Percentiles rank a stretch among this genome's conserved stretches.
Conservation (phyloP, 2,888 invertebrate species). For the Hymenopus coronatus region DNA sequence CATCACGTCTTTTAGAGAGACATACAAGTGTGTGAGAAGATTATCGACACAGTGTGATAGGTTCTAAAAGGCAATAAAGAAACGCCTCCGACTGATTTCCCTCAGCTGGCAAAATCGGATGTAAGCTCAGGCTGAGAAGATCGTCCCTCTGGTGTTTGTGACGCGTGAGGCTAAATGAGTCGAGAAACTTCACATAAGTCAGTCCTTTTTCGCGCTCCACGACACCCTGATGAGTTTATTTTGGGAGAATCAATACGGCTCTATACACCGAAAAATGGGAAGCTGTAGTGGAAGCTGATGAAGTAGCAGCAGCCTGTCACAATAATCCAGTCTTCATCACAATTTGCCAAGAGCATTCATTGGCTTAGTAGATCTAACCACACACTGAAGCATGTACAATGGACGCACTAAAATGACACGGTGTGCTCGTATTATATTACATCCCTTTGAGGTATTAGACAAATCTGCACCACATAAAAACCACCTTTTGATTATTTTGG, state of each 20-base stretch:
- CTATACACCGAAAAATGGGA: neutral
- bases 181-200: neutral
- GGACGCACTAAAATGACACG: too few species aligned
- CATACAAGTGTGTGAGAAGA: too few species aligned
- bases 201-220: neutral
- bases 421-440: too few species aligned
- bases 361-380: too few species aligned
- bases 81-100: neutral
- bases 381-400: too few species aligned
- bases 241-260: neutral
- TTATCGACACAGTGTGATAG: too few species aligned
- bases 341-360: too few species aligned
- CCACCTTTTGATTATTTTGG: too few species aligned
- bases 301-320: neutral
- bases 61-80: neutral
- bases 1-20: too few species aligned
- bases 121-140: neutral
- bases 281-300: neutral
- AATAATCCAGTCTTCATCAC: too few species aligned
- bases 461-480: too few species aligned
- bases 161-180: neutral
- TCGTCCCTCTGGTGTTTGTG: neutral
- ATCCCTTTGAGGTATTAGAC: too few species aligned
- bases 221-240: neutral
- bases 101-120: neutral